A percentile compares a stretch with the other conserved stretches of the same genome.
These are phyloP conservation scores for Ormyrus nitidulus DNA, from an alignment of 2,888 invertebrate genomes.

Conservation along the genomic window DNA sequence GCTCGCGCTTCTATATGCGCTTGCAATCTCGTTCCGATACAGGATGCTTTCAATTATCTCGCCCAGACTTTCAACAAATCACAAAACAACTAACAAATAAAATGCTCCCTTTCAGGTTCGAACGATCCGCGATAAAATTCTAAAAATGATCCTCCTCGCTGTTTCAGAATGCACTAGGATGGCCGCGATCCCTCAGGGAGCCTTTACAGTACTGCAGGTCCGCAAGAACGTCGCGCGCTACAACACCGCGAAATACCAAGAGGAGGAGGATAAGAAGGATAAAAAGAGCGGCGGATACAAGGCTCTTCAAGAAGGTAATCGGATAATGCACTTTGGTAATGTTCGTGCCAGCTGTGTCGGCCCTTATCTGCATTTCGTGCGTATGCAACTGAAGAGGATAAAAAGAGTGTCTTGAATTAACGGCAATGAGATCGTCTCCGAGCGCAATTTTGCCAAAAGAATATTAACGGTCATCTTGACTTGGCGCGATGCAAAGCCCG, in stretches of 20 bases:
- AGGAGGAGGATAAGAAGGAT: slow-evolving; percentile 75
- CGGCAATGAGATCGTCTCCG: no score
- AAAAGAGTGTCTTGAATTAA: neutral
- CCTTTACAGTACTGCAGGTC: slow-evolving; percentile 84
- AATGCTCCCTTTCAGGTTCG: no score
- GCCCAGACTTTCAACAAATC: no score
- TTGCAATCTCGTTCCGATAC: no score
- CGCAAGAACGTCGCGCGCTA: slow-evolving; percentile 77
- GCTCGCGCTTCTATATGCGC: no score
- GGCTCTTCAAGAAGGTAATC: slow-evolving; percentile 57
- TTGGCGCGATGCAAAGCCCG: no score
- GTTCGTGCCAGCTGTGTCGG: neutral
- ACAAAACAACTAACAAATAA: no score
- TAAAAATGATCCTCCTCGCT: no score
- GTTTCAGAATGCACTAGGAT: slow-evolving; percentile 76
- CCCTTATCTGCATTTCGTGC: slow-evolving; percentile 1
- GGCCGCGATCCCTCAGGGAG: slow-evolving; percentile 87
- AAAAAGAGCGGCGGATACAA: slow-evolving; percentile 49
- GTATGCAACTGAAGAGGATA: neutral
- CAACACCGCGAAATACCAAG: slow-evolving; percentile 75
- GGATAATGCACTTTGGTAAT: neutral
- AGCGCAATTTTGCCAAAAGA: no score
- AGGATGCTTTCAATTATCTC: no score
- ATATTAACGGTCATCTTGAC: no score
- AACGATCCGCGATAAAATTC: no score